Evolutionary conservation across 1,140 invertebrate species (phyloP).

Genomic region (Platorchestia sp.): DNA sequence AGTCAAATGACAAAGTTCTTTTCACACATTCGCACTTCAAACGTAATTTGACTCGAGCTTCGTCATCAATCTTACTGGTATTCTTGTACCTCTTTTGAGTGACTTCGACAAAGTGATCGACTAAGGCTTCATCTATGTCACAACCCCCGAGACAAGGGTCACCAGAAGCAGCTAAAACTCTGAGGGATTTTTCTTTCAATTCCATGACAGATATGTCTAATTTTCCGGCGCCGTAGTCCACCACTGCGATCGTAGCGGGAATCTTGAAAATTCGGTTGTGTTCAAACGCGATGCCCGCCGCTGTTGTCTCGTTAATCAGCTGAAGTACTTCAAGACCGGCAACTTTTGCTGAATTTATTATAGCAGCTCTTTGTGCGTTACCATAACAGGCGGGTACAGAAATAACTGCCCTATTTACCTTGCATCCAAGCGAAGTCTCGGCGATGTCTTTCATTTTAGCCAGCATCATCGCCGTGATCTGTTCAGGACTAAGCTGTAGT

Average conservation of each 20-base stretch:
- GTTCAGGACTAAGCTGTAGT: neutral
- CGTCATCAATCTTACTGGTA: neutral
- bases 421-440: neutral
- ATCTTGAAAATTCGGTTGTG: no score
- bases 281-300: no score
- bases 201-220: no score
- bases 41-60: slow-evolving; percentile 75
- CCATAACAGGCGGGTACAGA: neutral
- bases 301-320: no score
- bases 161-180: neutral
- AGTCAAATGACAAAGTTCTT: slow-evolving; percentile 92
- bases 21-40: slow-evolving; percentile 98
- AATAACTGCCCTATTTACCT: no score
- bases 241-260: no score
- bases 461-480: no score
- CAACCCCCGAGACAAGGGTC: neutral
- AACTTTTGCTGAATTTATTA: neutral
- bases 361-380: neutral
- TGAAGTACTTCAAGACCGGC: no score
- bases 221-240: no score
- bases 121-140: neutral
- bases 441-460: no score
- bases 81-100: neutral
- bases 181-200: neutral
- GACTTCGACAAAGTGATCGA: neutral